A percentile compares a stretch with the other conserved stretches of the same genome.
These are phyloP conservation scores for Parus major DNA, from an alignment of 2,113 vertebrate genomes.

Conservation along the genomic window DNA sequence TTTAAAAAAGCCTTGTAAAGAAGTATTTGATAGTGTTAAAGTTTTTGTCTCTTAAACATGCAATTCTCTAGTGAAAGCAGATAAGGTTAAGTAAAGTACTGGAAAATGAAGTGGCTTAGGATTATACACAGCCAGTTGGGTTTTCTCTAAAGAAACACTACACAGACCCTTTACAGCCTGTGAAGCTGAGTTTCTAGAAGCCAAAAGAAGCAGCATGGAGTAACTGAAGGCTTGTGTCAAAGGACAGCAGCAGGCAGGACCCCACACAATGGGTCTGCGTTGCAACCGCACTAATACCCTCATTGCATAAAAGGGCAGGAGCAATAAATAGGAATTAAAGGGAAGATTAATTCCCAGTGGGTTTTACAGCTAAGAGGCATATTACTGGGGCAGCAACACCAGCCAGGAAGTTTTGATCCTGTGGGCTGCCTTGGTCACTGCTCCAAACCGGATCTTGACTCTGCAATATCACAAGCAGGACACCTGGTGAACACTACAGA, in stretches of 20 bases:
- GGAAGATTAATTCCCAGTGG: background rate
- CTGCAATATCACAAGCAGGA: fast-evolving
- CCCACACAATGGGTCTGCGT: background rate
- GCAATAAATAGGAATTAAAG: background rate
- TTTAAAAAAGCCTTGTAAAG: background rate
- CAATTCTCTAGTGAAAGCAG: background rate
- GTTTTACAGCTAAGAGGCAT: background rate
- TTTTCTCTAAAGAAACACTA: slow-evolving; percentile 21
- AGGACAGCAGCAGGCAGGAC: background rate
- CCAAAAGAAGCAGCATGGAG: background rate
- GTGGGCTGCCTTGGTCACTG: background rate
- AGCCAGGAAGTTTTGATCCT: background rate
- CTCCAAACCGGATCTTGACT: background rate
- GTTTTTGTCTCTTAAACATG: background rate
- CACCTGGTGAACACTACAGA: fast-evolving
- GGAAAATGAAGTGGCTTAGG: background rate
- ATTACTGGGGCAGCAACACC: background rate
- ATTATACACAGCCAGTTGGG: background rate
- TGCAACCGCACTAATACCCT: background rate
- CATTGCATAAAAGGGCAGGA: background rate
- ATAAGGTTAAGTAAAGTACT: background rate
- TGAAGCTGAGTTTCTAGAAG: background rate
- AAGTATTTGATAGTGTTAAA: background rate
- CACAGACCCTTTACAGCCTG: background rate
- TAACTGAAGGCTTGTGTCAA: background rate